Conservation (phyloP, 1,140 invertebrate species). For the Drosophila ogumai region DNA sequence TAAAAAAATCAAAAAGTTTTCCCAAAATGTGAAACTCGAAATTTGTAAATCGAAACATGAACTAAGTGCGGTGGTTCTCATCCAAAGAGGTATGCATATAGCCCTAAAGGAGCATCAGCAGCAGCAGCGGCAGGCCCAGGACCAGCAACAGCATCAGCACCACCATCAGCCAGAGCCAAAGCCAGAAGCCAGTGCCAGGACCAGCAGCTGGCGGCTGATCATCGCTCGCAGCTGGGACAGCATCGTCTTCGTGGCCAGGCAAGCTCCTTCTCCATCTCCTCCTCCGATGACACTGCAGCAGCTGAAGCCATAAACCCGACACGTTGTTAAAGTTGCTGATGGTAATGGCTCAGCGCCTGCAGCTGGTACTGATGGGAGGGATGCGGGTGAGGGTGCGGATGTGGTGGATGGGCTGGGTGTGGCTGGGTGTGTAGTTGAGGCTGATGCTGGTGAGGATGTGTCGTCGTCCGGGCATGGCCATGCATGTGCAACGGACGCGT, state of each 20-base stretch:
- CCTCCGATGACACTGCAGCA: constrained; percentile 11
- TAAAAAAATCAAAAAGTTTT: constrained; percentile 22
- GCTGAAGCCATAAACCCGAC: constrained; percentile 44
- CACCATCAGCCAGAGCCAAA: constrained; percentile 31
- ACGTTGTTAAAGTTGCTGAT: constrained; percentile 84
- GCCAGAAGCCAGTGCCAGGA: constrained; percentile 3
- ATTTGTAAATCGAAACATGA: constrained; percentile 52
- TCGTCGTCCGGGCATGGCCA: constrained; percentile 12
- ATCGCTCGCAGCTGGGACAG: constrained; percentile 3
- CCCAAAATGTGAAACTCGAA: constrained; percentile 10
- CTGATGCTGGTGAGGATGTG: constrained; percentile 31
- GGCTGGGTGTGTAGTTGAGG: constrained; percentile 18
- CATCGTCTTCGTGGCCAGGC: neutral
- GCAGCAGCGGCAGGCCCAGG: constrained; percentile 24
- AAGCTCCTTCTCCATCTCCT: neutral
- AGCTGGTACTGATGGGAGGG: constrained; percentile 58
- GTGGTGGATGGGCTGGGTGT: constrained; percentile 10
- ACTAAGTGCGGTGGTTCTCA: constrained; percentile 59
- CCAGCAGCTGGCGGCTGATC: neutral
- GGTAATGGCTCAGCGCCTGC: constrained; percentile 73
- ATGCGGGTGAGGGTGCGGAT: constrained; percentile 27
- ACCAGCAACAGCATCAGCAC: constrained; percentile 50
- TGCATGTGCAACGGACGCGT: constrained; percentile 30
- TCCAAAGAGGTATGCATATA: neutral
- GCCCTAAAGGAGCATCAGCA: constrained; percentile 16